Base-by-base conservation (phyloP, 2,888 invertebrate genomes). In the Plagodis pulveraria region DNA sequence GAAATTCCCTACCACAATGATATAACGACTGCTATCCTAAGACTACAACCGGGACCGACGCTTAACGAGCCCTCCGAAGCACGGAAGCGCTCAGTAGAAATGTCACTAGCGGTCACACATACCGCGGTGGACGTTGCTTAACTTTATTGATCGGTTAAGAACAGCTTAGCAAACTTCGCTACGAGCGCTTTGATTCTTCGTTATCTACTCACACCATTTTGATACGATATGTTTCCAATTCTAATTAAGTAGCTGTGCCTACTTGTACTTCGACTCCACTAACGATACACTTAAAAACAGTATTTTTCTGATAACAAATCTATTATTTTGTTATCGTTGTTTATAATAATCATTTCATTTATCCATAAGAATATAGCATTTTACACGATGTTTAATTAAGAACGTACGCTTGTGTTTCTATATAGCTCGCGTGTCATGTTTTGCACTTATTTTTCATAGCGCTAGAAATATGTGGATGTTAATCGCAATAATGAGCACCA, bases 401-500 rank as follows among this genome's bases (percentile, higher is more conserved):
- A 12, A 12, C n/a, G 5, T 10, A 41, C 7, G 41, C 9, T 41
- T 41, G n/a, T 41, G 9, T 41, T 41, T 9, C n/a, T 41, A 42
- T 42, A 38, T 6, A 12, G 42, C 12, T 42, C 42, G 42, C 42
- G 42, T 42, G 42, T 12, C 42, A 6, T 42, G 12, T 12, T 42
- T 9, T 9, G 36, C 40, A 10, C 8, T 40, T 42, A 42, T 42
- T 11, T 12, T 51, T 44, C 6, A 7, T 46, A 34, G 12, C 45
- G 47, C 35, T 22, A 51, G 46, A 43, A 48, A 34, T 45, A 9
- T 38, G 40, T 32, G 7, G 44, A 54, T 50, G 41, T 45, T 46
- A 52, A 56, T 62, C 51, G 34, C 11, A 48, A 40, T 5, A 58
- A 36, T 78, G 79, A 79, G 80, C 73, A 64, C 69, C 77, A 75